These are phyloP conservation scores for Halocynthia aurantium DNA, from an alignment of 23 tunicate genomes.

Conservation along the genomic window DNA sequence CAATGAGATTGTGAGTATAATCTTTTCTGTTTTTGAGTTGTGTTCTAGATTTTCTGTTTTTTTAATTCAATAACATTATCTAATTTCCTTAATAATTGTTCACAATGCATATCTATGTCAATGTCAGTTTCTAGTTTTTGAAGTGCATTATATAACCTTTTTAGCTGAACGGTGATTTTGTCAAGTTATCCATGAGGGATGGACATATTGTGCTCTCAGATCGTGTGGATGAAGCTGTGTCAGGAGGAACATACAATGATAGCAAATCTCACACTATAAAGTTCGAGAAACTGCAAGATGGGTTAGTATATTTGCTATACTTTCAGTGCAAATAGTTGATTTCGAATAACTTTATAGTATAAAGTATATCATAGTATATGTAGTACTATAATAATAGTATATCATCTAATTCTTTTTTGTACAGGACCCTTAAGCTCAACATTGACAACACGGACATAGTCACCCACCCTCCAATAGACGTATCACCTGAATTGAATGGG, in stretches of 20 bases:
- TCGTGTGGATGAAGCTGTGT: background rate
- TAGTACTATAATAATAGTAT: background rate
- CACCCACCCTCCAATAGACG: background rate
- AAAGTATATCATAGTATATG: no score
- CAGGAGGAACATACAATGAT: constrained; percentile 23
- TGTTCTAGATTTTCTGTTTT: no score
- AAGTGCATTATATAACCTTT: no score
- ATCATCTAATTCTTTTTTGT: background rate
- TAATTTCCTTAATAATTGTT: no score
- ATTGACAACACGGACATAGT: constrained; percentile 1
- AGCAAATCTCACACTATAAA: constrained; percentile 16
- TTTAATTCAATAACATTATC: no score
- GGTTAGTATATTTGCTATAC: background rate
- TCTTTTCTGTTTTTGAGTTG: no score
- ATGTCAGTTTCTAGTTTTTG: no score
- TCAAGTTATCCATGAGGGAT: constrained; percentile 6
- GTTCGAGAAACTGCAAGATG: constrained; percentile 1
- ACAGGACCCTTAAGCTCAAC: background rate
- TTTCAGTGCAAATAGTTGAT: background rate
- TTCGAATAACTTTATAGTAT: no score
- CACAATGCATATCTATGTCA: no score
- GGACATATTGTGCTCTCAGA: constrained; percentile 14
- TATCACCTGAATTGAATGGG: background rate
- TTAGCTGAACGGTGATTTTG: constrained; percentile 3
- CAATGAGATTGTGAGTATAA: no score